These are phyloP conservation scores for Thunnus thynnus DNA, from an alignment of 2,113 vertebrate genomes.

Conservation along the genomic window DNA sequence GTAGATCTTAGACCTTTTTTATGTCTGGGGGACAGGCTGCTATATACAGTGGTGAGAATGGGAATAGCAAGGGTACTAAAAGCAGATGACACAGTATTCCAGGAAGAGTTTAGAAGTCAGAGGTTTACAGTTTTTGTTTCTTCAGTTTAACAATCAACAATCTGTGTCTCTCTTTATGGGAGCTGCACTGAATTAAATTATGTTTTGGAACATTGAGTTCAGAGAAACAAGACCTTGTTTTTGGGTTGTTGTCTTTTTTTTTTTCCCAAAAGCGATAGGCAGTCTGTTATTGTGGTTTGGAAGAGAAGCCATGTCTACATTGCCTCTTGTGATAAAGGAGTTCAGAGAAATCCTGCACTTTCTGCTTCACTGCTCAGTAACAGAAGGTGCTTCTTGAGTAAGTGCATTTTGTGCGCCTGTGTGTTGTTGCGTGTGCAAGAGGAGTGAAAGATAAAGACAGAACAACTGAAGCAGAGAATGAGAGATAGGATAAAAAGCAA, in stretches of 20 bases:
- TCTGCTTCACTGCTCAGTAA: conserved; percentile 46
- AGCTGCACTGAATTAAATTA: conserved; percentile 32
- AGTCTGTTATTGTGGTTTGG: conserved; percentile 68
- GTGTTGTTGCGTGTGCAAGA: conserved; percentile 14
- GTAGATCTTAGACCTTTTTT: conserved; percentile 1
- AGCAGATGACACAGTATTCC: conserved; percentile 15
- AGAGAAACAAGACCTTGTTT: conserved; percentile 55
- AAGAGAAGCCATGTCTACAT: conserved; percentile 51
- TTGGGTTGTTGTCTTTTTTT: not conserved
- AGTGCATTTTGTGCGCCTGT: conserved; percentile 31
- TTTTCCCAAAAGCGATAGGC: conserved; percentile 42
- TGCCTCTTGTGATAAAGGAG: conserved; percentile 40
- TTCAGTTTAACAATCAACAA: conserved; percentile 26
- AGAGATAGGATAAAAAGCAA: conserved; percentile 1
- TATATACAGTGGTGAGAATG: conserved; percentile 4
- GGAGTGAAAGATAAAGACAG: conserved; percentile 25
- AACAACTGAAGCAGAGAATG: conserved; percentile 31
- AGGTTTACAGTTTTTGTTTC: conserved; percentile 25
- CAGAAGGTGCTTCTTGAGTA: conserved; percentile 24
- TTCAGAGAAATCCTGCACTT: conserved; percentile 38
- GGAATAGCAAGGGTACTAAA: not conserved
- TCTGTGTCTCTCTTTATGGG: conserved; percentile 38
- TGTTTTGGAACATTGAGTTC: conserved; percentile 71
- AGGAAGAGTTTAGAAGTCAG: conserved; percentile 12
- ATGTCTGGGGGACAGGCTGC: not conserved